phyloP scores from a whole-genome alignment of 2,113 vertebrate species.

The Proteles cristata region DNA sequence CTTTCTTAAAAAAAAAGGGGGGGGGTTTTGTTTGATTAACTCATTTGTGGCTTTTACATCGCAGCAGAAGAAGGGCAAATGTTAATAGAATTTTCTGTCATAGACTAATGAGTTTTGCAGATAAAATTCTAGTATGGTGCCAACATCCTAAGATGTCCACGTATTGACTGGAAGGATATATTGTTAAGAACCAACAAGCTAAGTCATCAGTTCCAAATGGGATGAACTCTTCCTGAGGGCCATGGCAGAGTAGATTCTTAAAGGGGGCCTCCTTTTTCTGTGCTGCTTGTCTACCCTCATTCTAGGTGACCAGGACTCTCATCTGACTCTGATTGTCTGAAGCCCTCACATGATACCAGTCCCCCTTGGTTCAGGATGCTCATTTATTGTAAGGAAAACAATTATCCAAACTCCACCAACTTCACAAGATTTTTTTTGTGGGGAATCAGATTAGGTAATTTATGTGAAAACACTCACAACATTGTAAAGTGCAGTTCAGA shows the following conservation, averaged over 20 bases:
- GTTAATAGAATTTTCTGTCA: background rate
- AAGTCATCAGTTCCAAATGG: background rate
- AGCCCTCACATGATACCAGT: background rate
- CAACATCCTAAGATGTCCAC: background rate
- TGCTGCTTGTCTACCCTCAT: background rate
- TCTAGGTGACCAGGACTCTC: background rate
- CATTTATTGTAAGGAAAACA: background rate
- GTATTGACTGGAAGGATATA: background rate
- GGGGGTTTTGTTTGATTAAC: constrained; percentile 12
- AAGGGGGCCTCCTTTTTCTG: background rate
- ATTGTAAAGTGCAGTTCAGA: background rate
- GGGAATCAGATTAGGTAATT: background rate
- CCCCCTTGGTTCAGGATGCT: background rate
- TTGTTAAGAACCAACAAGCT: background rate
- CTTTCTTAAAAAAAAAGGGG: background rate
- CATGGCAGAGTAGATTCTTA: background rate
- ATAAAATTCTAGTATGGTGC: background rate
- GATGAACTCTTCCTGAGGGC: background rate
- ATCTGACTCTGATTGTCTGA: background rate
- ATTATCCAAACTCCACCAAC: background rate
- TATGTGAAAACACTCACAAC: background rate
- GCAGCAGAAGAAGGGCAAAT: constrained; percentile 22
- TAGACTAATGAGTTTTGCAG: constrained; percentile 29
- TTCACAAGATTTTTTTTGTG: background rate
- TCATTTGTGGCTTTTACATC: constrained; percentile 38